phyloP scores from a whole-genome alignment of 2,888 invertebrate species.

The Lithophane socia region DNA sequence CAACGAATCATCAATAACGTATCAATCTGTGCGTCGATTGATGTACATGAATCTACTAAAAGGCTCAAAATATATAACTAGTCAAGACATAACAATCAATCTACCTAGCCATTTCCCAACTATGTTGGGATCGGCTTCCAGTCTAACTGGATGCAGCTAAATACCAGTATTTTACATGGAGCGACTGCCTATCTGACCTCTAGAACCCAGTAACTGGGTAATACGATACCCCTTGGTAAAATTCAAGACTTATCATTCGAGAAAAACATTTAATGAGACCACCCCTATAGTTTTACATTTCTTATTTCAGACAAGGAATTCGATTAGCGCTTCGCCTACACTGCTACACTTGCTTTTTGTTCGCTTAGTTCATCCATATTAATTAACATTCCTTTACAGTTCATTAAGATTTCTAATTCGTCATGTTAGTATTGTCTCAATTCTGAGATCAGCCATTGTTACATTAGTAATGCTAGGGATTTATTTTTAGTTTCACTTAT shows the following conservation, averaged over 20 bases:
- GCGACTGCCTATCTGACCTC: too few relatives aligned
- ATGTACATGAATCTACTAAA: too few relatives aligned
- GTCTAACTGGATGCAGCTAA: too few relatives aligned
- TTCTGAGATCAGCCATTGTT: slow-evolving; percentile 52
- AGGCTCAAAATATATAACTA: too few relatives aligned
- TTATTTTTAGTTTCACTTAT: slow-evolving; percentile 43
- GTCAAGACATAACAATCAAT: too few relatives aligned
- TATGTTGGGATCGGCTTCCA: too few relatives aligned
- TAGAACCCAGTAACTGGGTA: too few relatives aligned
- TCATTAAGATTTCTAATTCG: slow-evolving; percentile 54
- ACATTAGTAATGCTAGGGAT: slow-evolving; percentile 22
- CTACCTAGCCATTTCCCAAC: too few relatives aligned
- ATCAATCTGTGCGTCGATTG: too few relatives aligned
- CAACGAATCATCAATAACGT: too few relatives aligned
- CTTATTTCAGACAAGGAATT: slow-evolving; percentile 18
- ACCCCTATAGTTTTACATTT: background rate
- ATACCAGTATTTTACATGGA: too few relatives aligned
- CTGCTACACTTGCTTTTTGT: slow-evolving; percentile 26
- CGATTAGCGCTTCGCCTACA: slow-evolving; percentile 8
- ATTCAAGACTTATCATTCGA: background rate
- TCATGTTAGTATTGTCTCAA: slow-evolving; percentile 49
- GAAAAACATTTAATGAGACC: background rate
- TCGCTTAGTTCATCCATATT: slow-evolving; percentile 42
- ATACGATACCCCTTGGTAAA: too few relatives aligned
- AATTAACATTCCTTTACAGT: slow-evolving; percentile 59